phyloP scores from a whole-genome alignment of 2,797 vertebrate species.

The Tolypeutes matacus region DNA sequence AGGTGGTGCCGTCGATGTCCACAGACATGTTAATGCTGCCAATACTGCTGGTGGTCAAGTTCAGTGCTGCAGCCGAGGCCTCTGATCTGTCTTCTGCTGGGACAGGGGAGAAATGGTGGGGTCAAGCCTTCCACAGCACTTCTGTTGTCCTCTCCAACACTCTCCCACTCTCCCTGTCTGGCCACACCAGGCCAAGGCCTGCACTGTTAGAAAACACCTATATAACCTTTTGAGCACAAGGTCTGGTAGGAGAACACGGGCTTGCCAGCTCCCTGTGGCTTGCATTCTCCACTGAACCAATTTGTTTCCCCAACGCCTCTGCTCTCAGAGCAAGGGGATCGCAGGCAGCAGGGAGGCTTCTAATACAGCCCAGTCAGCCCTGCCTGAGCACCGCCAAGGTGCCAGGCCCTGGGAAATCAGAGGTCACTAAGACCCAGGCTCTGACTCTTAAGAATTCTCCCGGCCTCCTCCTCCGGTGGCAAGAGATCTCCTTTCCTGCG shows the following conservation, averaged over 20 bases:
- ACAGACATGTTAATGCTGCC: constrained; percentile 98
- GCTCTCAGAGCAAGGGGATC: not conserved
- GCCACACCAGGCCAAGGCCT: not conserved
- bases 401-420: not conserved
- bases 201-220: not conserved
- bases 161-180: not conserved
- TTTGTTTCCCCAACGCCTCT: not conserved
- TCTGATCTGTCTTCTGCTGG: constrained; percentile 94
- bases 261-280: not conserved
- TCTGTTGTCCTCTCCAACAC: not conserved
- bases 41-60: constrained; percentile 92
- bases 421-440: not conserved
- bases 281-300: not conserved
- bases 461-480: not conserved
- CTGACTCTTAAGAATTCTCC: not conserved
- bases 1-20: constrained; percentile 97
- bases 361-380: not conserved
- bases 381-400: not conserved
- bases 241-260: not conserved
- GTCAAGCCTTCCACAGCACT: not conserved
- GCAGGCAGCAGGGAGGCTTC: not conserved
- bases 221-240: not conserved
- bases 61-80: constrained; percentile 92
- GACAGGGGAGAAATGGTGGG: not conserved
- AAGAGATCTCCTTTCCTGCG: not conserved